Evolutionary conservation across 1,140 invertebrate genomes (phyloP).

Genomic region (Plectrocnemia conspersa): DNA sequence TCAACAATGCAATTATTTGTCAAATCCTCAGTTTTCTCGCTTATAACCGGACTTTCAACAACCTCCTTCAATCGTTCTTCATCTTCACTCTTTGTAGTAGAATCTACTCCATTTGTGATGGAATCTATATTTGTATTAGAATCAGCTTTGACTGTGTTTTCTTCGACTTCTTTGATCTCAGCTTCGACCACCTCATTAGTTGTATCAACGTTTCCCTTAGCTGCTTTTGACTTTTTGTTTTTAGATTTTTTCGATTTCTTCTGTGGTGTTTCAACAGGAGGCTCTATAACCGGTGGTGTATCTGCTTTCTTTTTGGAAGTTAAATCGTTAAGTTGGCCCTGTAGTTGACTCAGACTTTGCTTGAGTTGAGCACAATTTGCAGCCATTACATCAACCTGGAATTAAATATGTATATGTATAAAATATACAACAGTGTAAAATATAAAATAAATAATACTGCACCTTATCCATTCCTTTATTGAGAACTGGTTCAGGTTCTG

Average conservation of each 20-base stretch:
- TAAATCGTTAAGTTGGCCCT: conserved; percentile 52
- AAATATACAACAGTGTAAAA: neutral
- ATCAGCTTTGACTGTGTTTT: no score
- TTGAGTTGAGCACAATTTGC: conserved; percentile 57
- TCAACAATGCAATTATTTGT: no score
- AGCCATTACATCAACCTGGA: conserved; percentile 55
- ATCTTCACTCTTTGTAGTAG: no score
- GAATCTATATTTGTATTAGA: no score
- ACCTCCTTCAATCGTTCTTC: no score
- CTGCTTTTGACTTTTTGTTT: conserved; percentile 29
- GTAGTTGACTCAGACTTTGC: conserved; percentile 55
- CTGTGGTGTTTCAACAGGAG: conserved; percentile 1
- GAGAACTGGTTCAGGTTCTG: conserved; percentile 41
- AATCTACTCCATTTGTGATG: no score
- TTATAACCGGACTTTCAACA: no score
- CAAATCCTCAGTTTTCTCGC: no score
- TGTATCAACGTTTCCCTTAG: neutral
- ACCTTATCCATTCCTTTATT: conserved; percentile 31
- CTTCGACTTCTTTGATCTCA: neutral
- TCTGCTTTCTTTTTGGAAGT: conserved; percentile 35
- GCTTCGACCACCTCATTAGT: conserved; percentile 15
- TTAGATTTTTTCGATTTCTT: conserved; percentile 33
- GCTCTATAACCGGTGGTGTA: conserved; percentile 1
- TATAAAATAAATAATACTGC: neutral
- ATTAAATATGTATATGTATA: conserved; percentile 15